These are phyloP conservation scores for Drosophila leontia DNA, from an alignment of 1,140 invertebrate genomes.

Conservation along the genomic window DNA sequence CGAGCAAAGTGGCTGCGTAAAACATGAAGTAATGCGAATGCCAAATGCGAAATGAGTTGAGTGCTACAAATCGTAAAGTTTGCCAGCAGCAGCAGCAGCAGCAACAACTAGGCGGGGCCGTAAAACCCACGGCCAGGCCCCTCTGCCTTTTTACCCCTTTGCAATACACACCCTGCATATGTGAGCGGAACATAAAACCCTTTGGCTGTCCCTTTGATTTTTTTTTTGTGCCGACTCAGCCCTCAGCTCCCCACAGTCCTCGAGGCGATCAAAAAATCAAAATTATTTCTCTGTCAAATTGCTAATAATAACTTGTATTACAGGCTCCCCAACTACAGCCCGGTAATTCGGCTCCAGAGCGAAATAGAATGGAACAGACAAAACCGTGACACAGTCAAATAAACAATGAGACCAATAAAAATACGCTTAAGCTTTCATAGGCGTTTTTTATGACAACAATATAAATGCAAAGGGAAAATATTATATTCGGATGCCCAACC, in stretches of 20 bases:
- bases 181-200: conserved; percentile 40
- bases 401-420: conserved; percentile 83
- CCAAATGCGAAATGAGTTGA: conserved; percentile 80
- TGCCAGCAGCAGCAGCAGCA: conserved; percentile 33
- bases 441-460: conserved; percentile 85
- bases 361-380: conserved; percentile 31
- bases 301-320: conserved; percentile 83
- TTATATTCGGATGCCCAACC: conserved; percentile 19
- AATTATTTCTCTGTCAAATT: conserved; percentile 80
- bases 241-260: conserved; percentile 13
- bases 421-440: conserved; percentile 84
- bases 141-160: not conserved
- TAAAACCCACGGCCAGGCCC: conserved; percentile 46
- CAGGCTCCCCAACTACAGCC: conserved; percentile 38
- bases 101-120: conserved; percentile 61
- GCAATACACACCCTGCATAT: conserved; percentile 29
- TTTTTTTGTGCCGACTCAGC: conserved; percentile 24
- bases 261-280: conserved; percentile 72
- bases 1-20: conserved; percentile 75
- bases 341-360: conserved; percentile 10
- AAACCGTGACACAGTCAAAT: conserved; percentile 80
- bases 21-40: conserved; percentile 79
- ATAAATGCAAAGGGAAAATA: conserved; percentile 81
- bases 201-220: conserved; percentile 15
- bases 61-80: conserved; percentile 80